Percentiles rank a stretch among this genome's conserved stretches.
Evolutionary conservation across 2,113 vertebrate genomes (phyloP).

Genomic region (Melospiza georgiana): DNA sequence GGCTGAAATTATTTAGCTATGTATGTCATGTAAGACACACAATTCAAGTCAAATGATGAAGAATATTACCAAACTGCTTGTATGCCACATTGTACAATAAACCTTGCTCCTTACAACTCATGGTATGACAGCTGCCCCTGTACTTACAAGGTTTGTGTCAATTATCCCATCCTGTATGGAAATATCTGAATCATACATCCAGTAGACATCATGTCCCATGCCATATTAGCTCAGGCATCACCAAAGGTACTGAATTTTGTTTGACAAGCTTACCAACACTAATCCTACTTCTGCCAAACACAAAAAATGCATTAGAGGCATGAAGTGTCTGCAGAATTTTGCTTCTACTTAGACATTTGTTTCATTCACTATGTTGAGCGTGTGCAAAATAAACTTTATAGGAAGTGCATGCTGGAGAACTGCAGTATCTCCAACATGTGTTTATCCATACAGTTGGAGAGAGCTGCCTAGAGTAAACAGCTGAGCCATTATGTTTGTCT

Average conservation of each 20-base stretch:
- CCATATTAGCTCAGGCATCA: not conserved
- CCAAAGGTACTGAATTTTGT: not conserved
- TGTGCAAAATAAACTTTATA: not conserved
- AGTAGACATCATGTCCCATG: not conserved
- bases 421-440: not conserved
- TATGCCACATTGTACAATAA: not conserved
- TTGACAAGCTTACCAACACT: not conserved
- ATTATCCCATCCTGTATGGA: not conserved
- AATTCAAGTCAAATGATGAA: not conserved
- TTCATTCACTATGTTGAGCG: not conserved
- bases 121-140: not conserved
- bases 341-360: not conserved
- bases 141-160: not conserved
- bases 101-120: not conserved
- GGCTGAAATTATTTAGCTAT: not conserved
- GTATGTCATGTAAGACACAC: not conserved
- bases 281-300: not conserved
- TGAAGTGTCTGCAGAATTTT: not conserved
- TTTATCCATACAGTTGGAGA: slow-evolving; percentile 3
- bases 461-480: slow-evolving; percentile 28
- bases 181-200: not conserved
- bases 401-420: not conserved
- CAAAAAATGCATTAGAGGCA: not conserved
- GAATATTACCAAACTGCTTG: not conserved
- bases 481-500: not conserved